Percentiles rank a stretch among this genome's conserved stretches.
These are phyloP conservation scores for Nomia melanderi DNA, from an alignment of 1,140 invertebrate species.

Conservation along the genomic window DNA sequence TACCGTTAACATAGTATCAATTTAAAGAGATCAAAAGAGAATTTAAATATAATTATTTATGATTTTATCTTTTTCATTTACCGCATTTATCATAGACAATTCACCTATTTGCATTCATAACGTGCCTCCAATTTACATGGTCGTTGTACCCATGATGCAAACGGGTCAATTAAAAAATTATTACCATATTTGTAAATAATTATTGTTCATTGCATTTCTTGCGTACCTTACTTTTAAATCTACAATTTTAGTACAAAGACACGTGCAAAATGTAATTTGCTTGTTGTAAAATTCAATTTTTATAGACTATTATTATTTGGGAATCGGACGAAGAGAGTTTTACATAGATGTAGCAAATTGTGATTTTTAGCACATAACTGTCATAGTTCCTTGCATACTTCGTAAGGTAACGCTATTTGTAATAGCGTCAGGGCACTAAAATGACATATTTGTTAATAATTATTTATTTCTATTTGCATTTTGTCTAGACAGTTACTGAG, in stretches of 20 bases:
- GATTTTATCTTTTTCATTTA: constrained; percentile 23
- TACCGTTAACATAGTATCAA: background rate
- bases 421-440: constrained; percentile 11
- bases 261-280: constrained; percentile 7
- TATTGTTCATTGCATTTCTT: constrained; percentile 2
- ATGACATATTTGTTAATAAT: background rate
- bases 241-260: constrained; percentile 28
- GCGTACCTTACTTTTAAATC: background rate
- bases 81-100: background rate
- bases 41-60: constrained; percentile 11
- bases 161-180: constrained; percentile 1
- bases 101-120: background rate
- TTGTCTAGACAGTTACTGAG: background rate
- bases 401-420: background rate
- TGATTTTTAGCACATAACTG: constrained; percentile 19
- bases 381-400: constrained; percentile 4
- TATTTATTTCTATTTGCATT: background rate
- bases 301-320: constrained; percentile 15
- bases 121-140: too few species aligned
- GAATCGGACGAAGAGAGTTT: constrained; percentile 4
- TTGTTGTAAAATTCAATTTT: constrained; percentile 22
- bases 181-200: constrained; percentile 12
- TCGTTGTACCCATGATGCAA: too few species aligned
- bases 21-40: background rate
- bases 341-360: background rate